Evolutionary conservation across 1,140 invertebrate genomes (phyloP), one percentile per base, ranked within the genome.

Genomic region (Homalodisca vitripennis): DNA sequence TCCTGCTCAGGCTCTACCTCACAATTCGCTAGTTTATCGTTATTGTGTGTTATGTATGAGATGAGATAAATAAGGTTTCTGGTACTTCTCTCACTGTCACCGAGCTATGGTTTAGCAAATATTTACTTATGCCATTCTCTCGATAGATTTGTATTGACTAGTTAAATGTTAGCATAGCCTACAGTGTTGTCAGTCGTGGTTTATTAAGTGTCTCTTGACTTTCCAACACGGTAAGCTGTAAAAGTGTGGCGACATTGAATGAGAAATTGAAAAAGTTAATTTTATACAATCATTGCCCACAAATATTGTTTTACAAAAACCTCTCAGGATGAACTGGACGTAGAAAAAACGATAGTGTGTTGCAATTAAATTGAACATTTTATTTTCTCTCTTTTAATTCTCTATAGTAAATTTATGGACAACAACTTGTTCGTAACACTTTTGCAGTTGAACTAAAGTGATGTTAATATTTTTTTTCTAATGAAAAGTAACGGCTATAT

Each of bases 121-220:
- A 51, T 51, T 51, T 51, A 51, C 48, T 20, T 12, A 51, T 20
- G n/a, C n/a, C n/a, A 10, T 51, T 51, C 48, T 51, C 48, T 51
- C n/a, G n/a, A 12, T 51, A 51, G 48, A 51, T 51, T 51, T 51
- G 22, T 51, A 51, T 51, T 51, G 48, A 51, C 48, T 51, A 51
- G 48, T 51, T 51, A 51, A 51, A 51, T 51, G 48, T 51, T 51
- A 51, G 48, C 22, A 3, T 51, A 51, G 48, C 14, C 48, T 51
- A 51, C 17, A 51, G 48, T 51, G 48, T 51, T 51, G 48, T 51
- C 48, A 20, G 48, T 51, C n/a, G 48, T 51, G 48, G 48, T 51
- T 51, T 51, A 51, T 51, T 51, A 51, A 51, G 48, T 51, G 48
- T 51, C 17, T 51, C 48, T 51, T 51, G 48, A 51, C 48, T 51